Evolutionary conservation across 2,888 invertebrate genomes (phyloP).

Genomic region (Erebia epiphron): DNA sequence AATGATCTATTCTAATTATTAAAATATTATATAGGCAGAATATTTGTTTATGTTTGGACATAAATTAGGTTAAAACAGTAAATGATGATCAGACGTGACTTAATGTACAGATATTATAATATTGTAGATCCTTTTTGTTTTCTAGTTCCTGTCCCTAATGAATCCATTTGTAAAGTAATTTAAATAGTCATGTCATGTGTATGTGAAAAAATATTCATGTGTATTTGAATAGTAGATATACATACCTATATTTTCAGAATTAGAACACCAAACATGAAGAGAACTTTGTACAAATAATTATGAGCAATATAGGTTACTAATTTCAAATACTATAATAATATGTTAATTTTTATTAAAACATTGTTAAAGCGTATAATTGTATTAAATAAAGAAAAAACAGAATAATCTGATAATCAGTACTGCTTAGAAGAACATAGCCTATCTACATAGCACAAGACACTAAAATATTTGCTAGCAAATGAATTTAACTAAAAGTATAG

Average conservation of each 20-base stretch:
- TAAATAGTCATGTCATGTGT: slow-evolving; percentile 56
- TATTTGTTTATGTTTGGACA: slow-evolving; percentile 30
- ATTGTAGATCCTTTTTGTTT: slow-evolving; percentile 37
- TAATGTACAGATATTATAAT: slow-evolving; percentile 31
- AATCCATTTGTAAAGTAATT: slow-evolving; percentile 49
- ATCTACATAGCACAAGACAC: slow-evolving; percentile 30
- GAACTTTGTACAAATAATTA: slow-evolving; percentile 79
- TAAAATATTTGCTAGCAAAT: slow-evolving; percentile 29
- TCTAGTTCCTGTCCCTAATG: slow-evolving; percentile 40
- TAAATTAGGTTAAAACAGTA: slow-evolving; percentile 24
- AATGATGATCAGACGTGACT: slow-evolving; percentile 28
- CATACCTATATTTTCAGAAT: slow-evolving; percentile 69
- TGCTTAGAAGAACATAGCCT: slow-evolving; percentile 57
- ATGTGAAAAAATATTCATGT: slow-evolving; percentile 48
- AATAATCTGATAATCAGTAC: slow-evolving; percentile 49
- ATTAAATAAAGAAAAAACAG: slow-evolving; percentile 52
- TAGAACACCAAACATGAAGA: slow-evolving; percentile 79
- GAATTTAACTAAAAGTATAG: not conserved
- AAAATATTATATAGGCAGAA: not conserved
- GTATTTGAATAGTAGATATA: slow-evolving; percentile 66
- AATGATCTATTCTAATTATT: slow-evolving; percentile 16
- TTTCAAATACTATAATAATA: slow-evolving; percentile 66
- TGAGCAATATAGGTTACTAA: slow-evolving; percentile 79
- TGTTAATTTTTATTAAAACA: slow-evolving; percentile 68
- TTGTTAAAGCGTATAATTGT: slow-evolving; percentile 73